Percentiles rank a stretch among this genome's conserved stretches.
phyloP scores from a whole-genome alignment of 2,113 vertebrate genomes.

The Aptenodytes forsteri region DNA sequence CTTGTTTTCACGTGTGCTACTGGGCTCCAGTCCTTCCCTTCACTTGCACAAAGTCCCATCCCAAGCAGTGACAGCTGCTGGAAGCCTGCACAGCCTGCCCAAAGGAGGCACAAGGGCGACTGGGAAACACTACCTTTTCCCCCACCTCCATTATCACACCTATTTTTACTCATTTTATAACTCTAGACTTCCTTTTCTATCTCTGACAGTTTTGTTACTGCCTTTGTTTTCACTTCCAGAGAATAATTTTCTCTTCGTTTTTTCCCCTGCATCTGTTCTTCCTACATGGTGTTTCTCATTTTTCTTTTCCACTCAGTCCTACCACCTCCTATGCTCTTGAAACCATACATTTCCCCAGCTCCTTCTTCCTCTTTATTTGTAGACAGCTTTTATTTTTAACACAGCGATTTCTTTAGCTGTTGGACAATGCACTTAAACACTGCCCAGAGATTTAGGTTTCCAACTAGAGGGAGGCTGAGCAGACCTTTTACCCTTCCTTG shows the following conservation, averaged over 20 bases:
- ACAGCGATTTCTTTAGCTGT: not conserved
- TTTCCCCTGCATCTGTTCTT: not conserved
- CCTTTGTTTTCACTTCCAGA: not conserved
- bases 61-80: not conserved
- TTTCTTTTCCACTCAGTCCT: not conserved
- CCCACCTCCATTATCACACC: not conserved
- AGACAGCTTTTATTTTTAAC: not conserved
- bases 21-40: not conserved
- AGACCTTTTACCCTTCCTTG: not conserved
- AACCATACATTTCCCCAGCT: not conserved
- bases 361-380: not conserved
- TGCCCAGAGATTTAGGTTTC: not conserved
- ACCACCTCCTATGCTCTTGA: not conserved
- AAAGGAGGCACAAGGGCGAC: not conserved
- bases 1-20: not conserved
- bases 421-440: not conserved
- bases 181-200: not conserved
- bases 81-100: not conserved
- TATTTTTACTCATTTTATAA: not conserved
- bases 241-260: not conserved
- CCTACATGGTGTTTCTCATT: not conserved
- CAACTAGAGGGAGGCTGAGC: not conserved
- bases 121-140: not conserved
- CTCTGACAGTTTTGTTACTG: not conserved
- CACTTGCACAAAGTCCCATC: not conserved